These are phyloP conservation scores for Euborellia annulipes DNA, from an alignment of 1,140 invertebrate species.

Conservation along the genomic window DNA sequence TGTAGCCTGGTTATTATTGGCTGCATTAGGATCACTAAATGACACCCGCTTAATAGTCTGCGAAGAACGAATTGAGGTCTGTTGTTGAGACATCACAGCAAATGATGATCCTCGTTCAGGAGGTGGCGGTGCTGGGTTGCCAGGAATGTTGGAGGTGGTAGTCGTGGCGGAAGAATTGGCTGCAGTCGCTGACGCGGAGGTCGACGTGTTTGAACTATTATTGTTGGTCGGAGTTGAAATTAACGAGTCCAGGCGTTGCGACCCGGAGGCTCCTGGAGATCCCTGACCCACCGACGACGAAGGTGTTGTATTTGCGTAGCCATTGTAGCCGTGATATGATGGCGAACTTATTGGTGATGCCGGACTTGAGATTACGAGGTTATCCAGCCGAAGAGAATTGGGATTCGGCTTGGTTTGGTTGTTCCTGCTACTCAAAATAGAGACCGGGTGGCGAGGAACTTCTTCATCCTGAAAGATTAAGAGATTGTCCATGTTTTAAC, in stretches of 20 bases:
- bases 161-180: background rate
- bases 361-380: constrained; percentile 34
- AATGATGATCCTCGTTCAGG: constrained; percentile 67
- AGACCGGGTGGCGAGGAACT: too few species aligned
- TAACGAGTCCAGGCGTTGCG: constrained; percentile 1
- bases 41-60: constrained; percentile 44
- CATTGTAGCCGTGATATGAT: background rate
- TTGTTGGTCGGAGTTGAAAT: background rate
- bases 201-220: background rate
- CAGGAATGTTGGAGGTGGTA: constrained; percentile 10
- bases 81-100: constrained; percentile 51
- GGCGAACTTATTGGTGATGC: constrained; percentile 4
- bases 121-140: constrained; percentile 50
- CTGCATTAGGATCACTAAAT: constrained; percentile 51
- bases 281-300: background rate
- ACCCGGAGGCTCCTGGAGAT: background rate
- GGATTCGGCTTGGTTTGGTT: constrained; percentile 1
- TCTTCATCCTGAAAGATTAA: too few species aligned
- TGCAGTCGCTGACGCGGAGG: too few species aligned
- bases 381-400: constrained; percentile 30
- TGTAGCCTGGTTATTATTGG: constrained; percentile 27
- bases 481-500: too few species aligned
- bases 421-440: too few species aligned
- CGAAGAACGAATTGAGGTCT: background rate
- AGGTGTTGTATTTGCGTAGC: background rate